These are phyloP conservation scores for Drosophila lacteicornis DNA, from an alignment of 1,140 invertebrate genomes.

Conservation along the genomic window DNA sequence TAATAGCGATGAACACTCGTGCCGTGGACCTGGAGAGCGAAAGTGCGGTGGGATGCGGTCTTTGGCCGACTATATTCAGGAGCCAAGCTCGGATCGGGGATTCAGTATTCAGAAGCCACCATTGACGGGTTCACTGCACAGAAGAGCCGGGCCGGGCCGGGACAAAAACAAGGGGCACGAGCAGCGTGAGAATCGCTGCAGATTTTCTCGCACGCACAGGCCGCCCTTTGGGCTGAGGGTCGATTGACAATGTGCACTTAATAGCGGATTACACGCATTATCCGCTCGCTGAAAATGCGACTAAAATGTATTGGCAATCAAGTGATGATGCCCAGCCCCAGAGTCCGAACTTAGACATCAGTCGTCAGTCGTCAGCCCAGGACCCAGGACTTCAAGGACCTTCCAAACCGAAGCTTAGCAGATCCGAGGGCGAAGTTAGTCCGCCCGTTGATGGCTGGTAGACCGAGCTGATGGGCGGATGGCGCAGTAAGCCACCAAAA, in stretches of 20 bases:
- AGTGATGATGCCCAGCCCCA: constrained; percentile 63
- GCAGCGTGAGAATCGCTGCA: constrained; percentile 82
- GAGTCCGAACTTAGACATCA: constrained; percentile 52
- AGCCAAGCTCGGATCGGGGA: constrained; percentile 46
- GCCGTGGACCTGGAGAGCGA: constrained; percentile 27
- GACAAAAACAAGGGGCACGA: constrained; percentile 41
- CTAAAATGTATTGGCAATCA: constrained; percentile 83
- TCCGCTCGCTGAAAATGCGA: constrained; percentile 75
- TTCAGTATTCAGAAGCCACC: constrained; percentile 44
- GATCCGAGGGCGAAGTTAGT: constrained; percentile 17
- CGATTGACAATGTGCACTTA: constrained; percentile 84
- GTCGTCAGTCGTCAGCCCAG: constrained; percentile 21
- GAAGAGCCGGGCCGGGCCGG: constrained; percentile 42
- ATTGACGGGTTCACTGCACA: constrained; percentile 78
- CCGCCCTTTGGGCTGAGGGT: constrained; percentile 30
- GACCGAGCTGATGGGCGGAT: not conserved
- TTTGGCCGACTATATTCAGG: constrained; percentile 40
- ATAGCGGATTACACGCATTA: constrained; percentile 85
- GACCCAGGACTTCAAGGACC: constrained; percentile 23
- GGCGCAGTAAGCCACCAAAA: constrained; percentile 1
- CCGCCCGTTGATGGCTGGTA: constrained; percentile 6
- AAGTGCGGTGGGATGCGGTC: constrained; percentile 14
- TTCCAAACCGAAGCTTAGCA: constrained; percentile 24
- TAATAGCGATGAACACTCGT: constrained; percentile 63
- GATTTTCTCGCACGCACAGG: constrained; percentile 78